Evolutionary conservation across 2,797 vertebrate genomes (phyloP), one percentile per base, ranked within the genome.

Genomic region (Melanotaenia trifasciata): DNA sequence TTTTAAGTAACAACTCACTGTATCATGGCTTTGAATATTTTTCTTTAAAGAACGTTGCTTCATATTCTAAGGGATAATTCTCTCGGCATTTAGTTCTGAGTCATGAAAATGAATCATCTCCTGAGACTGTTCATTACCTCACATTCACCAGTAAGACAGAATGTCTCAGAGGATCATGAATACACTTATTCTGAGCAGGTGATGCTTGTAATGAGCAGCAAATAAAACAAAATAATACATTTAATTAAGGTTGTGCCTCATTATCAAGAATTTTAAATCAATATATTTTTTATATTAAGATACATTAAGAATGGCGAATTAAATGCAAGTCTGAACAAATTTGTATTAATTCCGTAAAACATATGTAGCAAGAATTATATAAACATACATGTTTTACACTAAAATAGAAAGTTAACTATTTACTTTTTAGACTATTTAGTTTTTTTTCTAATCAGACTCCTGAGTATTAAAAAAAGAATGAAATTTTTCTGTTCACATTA

Each of bases 1-100:
- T 77, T 76, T 72, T 58, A 62, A 74, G 50, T 32, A 67, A 58
- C 71, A 71, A 72, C 47, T 82, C 69, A 70, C 43, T 28, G 22
- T 67, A 57, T 53, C 51, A 2, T 67, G 45, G 50, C 51, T 67
- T 64, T 13, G 24, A 26, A 3, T 32, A 70, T 67, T 47, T 60
- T 43, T 3, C 69, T 54, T 18, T 20, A 32, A 26, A 50, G 58
- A 61, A 72, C 74, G n/a, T 58, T 68, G 1, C 2, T 45, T 47
- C 5, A 1, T 61, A 58, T 67, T 60, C 38, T 40, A 7, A 54
- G 51, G 66, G 80, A 56, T 8, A 61, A 57, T 79, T 33, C 32
- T 33, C 9, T 20, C n/a, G 7, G 74, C 60, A 32, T 64, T 71
- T 50, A 51, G 14, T 36, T 78, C 30, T 76, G 70, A 84, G 30